Percentiles rank a stretch among this genome's conserved stretches.
phyloP scores from a whole-genome alignment of 2,797 vertebrate species.

The Etheostoma nigrum region DNA sequence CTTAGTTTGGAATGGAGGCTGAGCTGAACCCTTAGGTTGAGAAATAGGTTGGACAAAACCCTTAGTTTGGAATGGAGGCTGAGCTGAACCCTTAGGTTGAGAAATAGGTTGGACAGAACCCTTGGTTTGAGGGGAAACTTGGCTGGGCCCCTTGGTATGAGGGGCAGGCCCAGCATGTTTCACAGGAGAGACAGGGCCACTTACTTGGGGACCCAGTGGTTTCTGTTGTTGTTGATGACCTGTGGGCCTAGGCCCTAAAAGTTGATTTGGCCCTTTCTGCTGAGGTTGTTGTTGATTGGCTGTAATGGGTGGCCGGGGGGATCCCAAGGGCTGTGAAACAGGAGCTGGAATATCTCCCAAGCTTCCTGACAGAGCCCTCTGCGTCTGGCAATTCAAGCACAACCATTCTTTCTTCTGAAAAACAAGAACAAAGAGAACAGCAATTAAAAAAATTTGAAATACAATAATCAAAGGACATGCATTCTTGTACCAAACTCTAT shows the following conservation, averaged over 20 bases:
- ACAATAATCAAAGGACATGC: not conserved
- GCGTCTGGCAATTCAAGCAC: constrained; percentile 99
- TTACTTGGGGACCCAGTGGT: constrained; percentile 86
- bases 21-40: constrained; percentile 63
- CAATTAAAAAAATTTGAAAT: constrained; percentile 26
- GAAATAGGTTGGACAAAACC: constrained; percentile 61
- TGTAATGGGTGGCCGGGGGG: constrained; percentile 83
- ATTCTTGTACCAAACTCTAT: constrained; percentile 2
- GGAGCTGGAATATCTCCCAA: constrained; percentile 90
- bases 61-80: constrained; percentile 70
- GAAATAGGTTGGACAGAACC: constrained; percentile 61
- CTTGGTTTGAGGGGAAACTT: constrained; percentile 74
- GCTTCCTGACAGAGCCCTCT: constrained; percentile 94
- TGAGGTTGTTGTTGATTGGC: constrained; percentile 82
- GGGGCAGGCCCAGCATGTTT: constrained; percentile 86
- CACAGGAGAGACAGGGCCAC: constrained; percentile 85
- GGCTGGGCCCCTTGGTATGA: constrained; percentile 81
- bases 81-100: constrained; percentile 63
- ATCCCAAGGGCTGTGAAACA: constrained; percentile 82
- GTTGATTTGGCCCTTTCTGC: constrained; percentile 82
- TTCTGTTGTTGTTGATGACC: constrained; percentile 86
- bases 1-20: constrained; percentile 66
- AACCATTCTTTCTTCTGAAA: constrained; percentile 99
- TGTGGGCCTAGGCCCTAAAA: constrained; percentile 82
- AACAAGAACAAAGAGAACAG: constrained; percentile 59